Evolutionary conservation across 2,113 vertebrate species (phyloP), one percentile per base, ranked within the genome.

Genomic region (Epinephelus moara): DNA sequence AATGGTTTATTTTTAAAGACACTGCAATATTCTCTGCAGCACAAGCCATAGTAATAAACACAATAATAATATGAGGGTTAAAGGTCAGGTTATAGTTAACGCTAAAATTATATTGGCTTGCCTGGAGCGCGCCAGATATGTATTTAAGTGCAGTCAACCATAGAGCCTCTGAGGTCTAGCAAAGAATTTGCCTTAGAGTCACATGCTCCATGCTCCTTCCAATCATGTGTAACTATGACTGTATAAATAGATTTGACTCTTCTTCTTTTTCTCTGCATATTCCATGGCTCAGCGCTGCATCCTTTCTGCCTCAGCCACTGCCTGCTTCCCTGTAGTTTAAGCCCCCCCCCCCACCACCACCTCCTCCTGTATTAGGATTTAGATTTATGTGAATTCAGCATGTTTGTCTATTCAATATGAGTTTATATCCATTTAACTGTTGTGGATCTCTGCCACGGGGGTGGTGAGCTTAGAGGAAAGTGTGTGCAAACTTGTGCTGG

Each of bases 351-450:
- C 3, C 30, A 4, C 33, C 33, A 37, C 33, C 50, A 59, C 47
- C 33, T 66, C 40, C 57, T 70, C 59, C 47, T 66, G 66, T 63
- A 37, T 60, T 52, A 62, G 87, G 76, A 77, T 70, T 82, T 62
- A 63, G 70, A 79, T 85, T 71, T 72, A 75, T 82, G 70, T 82
- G 78, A 69, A 55, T 70, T 88, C 82, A 84, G 78, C 85, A 56
- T 64, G 67, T 80, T 67, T 64, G 56, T 79, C 23, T 45, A 71
- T 75, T 79, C 62, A 72, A n/a, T 42, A 37, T 8, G 30, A 27
- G 18, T 59, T 63, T 67, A 63, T 60, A 71, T 71, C 30, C 83
- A 64, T 42, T 80, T 50, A 75, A 49, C 70, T 79, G 64, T 45
- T 45, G 75, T 60, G 85, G 64, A 78, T 67, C 75, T 70, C 70